Conservation (phyloP, 2,797 vertebrate species). For the Muraenolepis orangiensis region DNA sequence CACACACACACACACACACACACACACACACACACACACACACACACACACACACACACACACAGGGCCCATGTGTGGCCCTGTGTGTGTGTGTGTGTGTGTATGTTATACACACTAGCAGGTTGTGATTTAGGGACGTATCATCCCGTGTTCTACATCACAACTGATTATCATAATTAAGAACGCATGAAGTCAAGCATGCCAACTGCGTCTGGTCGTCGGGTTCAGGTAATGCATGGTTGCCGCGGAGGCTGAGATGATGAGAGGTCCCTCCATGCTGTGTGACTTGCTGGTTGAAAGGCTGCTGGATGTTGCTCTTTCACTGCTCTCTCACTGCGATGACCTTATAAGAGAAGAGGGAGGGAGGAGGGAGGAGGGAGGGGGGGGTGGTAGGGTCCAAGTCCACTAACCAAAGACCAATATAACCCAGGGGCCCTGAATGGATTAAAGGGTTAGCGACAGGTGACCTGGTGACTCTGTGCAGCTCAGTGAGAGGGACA, state of each 20-base stretch:
- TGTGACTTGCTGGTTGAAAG: not conserved
- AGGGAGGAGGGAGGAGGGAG: not conserved
- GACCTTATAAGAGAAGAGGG: not conserved
- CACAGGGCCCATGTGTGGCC: too few relatives aligned
- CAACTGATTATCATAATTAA: too few relatives aligned
- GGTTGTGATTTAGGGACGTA: too few relatives aligned
- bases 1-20: too few relatives aligned
- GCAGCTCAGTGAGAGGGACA: not conserved
- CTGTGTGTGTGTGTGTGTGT: too few relatives aligned
- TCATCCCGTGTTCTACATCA: too few relatives aligned
- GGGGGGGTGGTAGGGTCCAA: not conserved
- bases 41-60: too few relatives aligned
- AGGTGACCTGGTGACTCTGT: not conserved
- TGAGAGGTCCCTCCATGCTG: not conserved
- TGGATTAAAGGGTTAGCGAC: not conserved
- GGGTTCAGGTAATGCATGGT: not conserved
- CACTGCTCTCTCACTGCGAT: not conserved
- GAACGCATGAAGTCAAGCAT: too few relatives aligned
- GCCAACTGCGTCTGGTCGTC: too few relatives aligned
- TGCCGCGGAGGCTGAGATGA: not conserved
- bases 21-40: too few relatives aligned
- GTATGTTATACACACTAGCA: too few relatives aligned
- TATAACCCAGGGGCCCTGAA: not conserved
- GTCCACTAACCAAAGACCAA: not conserved
- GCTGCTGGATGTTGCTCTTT: not conserved